Evolutionary conservation across 1,140 invertebrate species (phyloP), one percentile per base, ranked within the genome.

Genomic region (Oedothorax gibbosus): DNA sequence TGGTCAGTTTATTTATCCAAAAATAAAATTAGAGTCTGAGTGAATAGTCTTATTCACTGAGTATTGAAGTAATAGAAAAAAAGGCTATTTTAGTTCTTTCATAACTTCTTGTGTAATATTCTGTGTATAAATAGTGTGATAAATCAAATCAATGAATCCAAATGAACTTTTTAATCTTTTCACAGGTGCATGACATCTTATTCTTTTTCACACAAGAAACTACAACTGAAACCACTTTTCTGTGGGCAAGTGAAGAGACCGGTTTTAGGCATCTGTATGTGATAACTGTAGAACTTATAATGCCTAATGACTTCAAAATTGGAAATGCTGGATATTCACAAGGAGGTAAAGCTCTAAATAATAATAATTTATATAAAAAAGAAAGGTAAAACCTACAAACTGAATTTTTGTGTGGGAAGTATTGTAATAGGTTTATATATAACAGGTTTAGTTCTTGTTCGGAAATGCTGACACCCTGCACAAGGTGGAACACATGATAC

Each of bases 171-270:
- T 60, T 60, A 14, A 60, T 14, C 86, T 81, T 69, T 75, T 88
- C 87, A 51, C 88, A 92, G 92, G 93, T 97, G 0, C 95, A 97
- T 90, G 96, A 98, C 90, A 92, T 97, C 78, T 90, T 98, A 0
- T 92, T 96, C 89, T 97, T 98, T 89, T 91, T 98, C 56, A 94
- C 64, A 91, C 91, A 60, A 91, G 92, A 53, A 91, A 92, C 88
- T 86, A 72, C 54, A 12, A 57, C 50, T 62, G 90, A 92, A 87
- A 89, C 95, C 11, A 93, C 93, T 85, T 98, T 98, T 90, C 93
- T 99, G 64, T 98, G 96, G 96, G 95, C 95, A 0, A 97, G 95
- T 68, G 97, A 99, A 90, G 95, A 97, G 89, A 94, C 94, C 0
- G 96, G 97, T n/a, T 97, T 93, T 88, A 91, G 96, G 66, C 98